Conservation (phyloP, 2,113 vertebrate genomes). For the Orcinus orca region DNA sequence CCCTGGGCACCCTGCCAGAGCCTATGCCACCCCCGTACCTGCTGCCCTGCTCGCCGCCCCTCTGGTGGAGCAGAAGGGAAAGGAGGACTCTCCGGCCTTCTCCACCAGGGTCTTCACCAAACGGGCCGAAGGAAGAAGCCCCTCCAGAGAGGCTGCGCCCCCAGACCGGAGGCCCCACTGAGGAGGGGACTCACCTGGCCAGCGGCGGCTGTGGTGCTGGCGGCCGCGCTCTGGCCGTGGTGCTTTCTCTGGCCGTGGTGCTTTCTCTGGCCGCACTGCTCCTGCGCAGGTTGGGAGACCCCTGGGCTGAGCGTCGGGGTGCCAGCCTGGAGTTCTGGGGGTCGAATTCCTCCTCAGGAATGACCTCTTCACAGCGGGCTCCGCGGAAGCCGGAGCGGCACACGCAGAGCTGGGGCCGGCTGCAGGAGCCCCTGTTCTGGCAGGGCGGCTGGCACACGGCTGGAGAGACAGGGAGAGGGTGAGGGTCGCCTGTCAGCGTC, state of each 20-base stretch:
- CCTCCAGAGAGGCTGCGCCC: background rate
- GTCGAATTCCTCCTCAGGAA: slow-evolving; percentile 85
- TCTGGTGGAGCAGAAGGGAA: background rate
- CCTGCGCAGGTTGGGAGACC: slow-evolving; percentile 64
- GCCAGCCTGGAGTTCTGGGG: slow-evolving; percentile 61
- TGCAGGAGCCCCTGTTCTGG: slow-evolving; percentile 88
- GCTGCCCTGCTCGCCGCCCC: background rate
- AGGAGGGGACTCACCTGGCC: slow-evolving; percentile 72
- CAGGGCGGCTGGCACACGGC: slow-evolving; percentile 87
- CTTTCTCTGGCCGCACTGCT: slow-evolving; percentile 52
- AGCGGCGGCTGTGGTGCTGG: background rate
- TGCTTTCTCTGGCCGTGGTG: slow-evolving; percentile 38
- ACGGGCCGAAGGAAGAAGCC: background rate
- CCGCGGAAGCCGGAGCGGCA: slow-evolving; percentile 87
- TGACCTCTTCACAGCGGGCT: slow-evolving; percentile 81
- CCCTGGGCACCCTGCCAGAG: background rate
- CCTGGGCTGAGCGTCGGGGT: slow-evolving; percentile 45
- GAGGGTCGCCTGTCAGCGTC: background rate
- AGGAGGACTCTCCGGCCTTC: background rate
- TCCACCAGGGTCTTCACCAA: background rate
- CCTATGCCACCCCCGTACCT: background rate
- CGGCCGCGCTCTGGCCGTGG: background rate
- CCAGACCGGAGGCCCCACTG: background rate
- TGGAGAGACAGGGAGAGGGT: slow-evolving; percentile 68
- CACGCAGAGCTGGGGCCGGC: slow-evolving; percentile 85